These are phyloP conservation scores for Pangasius mekongensis DNA, from an alignment of 2,797 vertebrate species.

Conservation along the genomic window DNA sequence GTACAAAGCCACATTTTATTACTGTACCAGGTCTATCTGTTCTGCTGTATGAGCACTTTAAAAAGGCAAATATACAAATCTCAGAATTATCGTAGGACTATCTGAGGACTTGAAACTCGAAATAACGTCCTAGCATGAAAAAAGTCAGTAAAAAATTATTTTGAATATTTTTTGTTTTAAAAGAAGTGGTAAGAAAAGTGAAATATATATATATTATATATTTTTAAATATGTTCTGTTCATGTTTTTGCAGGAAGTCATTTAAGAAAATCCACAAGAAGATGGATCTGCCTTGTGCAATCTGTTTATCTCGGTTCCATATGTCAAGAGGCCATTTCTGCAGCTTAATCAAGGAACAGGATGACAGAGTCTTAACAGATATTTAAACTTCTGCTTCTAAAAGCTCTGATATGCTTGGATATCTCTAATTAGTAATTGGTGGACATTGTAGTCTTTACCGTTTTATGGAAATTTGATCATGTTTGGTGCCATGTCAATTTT, in stretches of 20 bases:
- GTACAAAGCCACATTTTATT: background rate
- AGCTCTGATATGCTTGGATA: background rate
- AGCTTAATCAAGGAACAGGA: slow-evolving; percentile 30
- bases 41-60: background rate
- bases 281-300: background rate
- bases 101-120: background rate
- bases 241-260: slow-evolving; percentile 27
- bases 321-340: slow-evolving; percentile 29
- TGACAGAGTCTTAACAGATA: slow-evolving; percentile 32
- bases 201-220: background rate
- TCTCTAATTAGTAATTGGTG: background rate
- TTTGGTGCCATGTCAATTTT: slow-evolving; percentile 5
- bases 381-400: slow-evolving; percentile 43
- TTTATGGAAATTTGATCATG: slow-evolving; percentile 13
- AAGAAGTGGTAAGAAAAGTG: background rate
- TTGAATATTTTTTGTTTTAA: background rate
- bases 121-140: background rate
- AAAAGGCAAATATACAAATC: background rate
- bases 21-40: background rate
- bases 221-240: slow-evolving; percentile 8
- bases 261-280: slow-evolving; percentile 13
- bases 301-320: slow-evolving; percentile 10
- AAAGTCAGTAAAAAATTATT: background rate
- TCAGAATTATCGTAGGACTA: background rate
- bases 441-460: background rate